Conservation (phyloP, 2,113 vertebrate genomes). For the Megaceryle torquata region DNA sequence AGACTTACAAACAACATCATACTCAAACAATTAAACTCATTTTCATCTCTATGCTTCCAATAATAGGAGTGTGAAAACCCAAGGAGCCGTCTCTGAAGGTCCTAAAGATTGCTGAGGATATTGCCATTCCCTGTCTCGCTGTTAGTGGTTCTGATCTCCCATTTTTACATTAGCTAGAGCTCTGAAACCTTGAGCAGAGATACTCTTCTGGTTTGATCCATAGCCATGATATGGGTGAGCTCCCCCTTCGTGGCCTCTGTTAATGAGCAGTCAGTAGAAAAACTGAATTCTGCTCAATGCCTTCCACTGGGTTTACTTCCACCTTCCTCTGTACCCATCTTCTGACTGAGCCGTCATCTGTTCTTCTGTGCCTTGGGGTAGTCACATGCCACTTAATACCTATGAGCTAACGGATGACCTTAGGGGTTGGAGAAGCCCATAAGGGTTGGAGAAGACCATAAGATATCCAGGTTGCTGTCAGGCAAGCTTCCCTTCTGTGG, state of each 20-base stretch:
- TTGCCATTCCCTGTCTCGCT: neutral
- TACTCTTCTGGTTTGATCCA: neutral
- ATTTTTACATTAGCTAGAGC: neutral
- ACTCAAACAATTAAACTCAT: neutral
- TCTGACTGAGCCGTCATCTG: neutral
- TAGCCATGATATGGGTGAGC: neutral
- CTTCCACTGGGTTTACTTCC: neutral
- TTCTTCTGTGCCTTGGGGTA: neutral
- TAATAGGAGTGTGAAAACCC: neutral
- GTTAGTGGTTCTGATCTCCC: neutral
- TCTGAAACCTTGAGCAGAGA: neutral
- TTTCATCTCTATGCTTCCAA: neutral
- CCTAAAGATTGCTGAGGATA: neutral
- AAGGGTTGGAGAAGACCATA: neutral
- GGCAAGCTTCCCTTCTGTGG: neutral
- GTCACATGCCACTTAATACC: accelerated
- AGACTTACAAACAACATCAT: neutral
- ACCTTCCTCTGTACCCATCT: neutral
- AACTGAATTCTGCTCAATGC: neutral
- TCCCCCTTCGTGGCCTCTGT: neutral
- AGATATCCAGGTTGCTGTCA: neutral
- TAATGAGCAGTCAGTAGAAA: neutral
- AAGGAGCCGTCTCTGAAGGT: neutral
- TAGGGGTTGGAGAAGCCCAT: neutral
- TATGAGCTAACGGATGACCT: neutral